These are phyloP conservation scores for Calephelis nemesis DNA, from an alignment of 1,140 invertebrate genomes.

Conservation along the genomic window DNA sequence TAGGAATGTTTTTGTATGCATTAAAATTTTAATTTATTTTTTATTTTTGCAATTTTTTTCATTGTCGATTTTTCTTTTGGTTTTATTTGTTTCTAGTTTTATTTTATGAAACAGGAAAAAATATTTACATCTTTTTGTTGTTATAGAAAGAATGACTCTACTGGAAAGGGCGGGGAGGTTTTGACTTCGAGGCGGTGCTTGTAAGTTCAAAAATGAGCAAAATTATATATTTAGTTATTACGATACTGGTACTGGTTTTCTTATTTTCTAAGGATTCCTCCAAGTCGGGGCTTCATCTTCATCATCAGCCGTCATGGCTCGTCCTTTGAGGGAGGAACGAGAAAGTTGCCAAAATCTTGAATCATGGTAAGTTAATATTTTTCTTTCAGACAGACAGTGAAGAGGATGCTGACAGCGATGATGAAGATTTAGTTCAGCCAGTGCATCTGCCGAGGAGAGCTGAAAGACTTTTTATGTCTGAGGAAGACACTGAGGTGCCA, in stretches of 20 bases:
- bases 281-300: slow-evolving; percentile 3
- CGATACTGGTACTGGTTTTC: slow-evolving; percentile 9
- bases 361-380: too few species aligned
- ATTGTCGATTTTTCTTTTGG: neutral
- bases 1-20: neutral
- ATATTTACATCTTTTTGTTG: slow-evolving; percentile 11
- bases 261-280: slow-evolving; percentile 4
- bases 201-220: slow-evolving; percentile 12
- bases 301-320: slow-evolving; percentile 13
- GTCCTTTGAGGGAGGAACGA: slow-evolving; percentile 15
- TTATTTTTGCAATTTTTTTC: neutral
- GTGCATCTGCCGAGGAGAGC: slow-evolving; percentile 11
- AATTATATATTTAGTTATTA: slow-evolving; percentile 13
- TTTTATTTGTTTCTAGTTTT: slow-evolving; percentile 17
- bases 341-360: slow-evolving; percentile 10
- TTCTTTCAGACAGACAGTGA: slow-evolving; percentile 16
- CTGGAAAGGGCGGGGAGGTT: slow-evolving; percentile 15
- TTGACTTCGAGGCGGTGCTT: slow-evolving; percentile 5
- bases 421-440: slow-evolving; percentile 19
- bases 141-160: slow-evolving; percentile 2
- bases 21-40: slow-evolving; percentile 1
- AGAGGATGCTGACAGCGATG: slow-evolving; percentile 22
- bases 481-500: slow-evolving; percentile 15
- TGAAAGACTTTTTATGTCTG: slow-evolving; percentile 17
- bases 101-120: slow-evolving; percentile 15